Evolutionary conservation across 2,797 vertebrate genomes (phyloP).

Genomic region (Tapirus indicus): DNA sequence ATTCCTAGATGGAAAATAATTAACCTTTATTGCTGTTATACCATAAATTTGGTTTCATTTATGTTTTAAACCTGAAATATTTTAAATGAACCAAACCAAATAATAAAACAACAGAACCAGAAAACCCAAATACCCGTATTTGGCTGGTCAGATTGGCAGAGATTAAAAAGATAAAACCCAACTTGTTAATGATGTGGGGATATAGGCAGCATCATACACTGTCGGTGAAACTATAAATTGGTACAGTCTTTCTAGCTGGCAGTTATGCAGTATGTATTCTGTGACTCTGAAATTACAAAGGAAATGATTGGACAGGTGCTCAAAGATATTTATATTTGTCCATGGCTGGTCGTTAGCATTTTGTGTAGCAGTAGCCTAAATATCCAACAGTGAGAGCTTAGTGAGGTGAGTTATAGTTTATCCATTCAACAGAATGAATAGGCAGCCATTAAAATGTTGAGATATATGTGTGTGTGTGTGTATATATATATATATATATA

Average conservation of each 20-base stretch:
- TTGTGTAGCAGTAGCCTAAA: not conserved
- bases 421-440: not conserved
- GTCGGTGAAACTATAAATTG: not conserved
- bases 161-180: not conserved
- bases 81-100: not conserved
- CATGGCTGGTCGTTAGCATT: not conserved
- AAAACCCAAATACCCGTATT: not conserved
- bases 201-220: not conserved
- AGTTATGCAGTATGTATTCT: not conserved
- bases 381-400: not conserved
- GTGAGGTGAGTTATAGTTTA: not conserved
- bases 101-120: not conserved
- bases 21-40: not conserved
- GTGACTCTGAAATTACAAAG: not conserved
- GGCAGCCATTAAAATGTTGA: not conserved
- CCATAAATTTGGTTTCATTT: not conserved
- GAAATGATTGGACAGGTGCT: not conserved
- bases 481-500: too few relatives aligned
- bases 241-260: not conserved
- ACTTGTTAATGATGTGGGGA: not conserved
- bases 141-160: not conserved
- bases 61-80: not conserved
- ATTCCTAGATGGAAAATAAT: not conserved
- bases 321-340: not conserved
- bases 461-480: too few relatives aligned